These are phyloP conservation scores for Eptesicus fuscus DNA, from an alignment of 2,113 vertebrate species.

Conservation along the genomic window DNA sequence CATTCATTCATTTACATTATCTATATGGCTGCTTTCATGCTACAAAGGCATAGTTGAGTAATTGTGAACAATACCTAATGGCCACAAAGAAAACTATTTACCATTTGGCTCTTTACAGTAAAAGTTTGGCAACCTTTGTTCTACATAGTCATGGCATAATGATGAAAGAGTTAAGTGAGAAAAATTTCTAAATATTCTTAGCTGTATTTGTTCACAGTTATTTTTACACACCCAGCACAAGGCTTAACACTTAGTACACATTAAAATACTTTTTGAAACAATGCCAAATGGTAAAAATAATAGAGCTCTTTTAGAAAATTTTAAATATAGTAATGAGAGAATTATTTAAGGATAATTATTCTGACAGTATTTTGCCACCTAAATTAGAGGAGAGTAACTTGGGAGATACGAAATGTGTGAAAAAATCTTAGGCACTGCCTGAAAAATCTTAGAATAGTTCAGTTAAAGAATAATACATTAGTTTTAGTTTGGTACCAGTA, in stretches of 20 bases:
- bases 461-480: neutral
- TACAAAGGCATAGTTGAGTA: neutral
- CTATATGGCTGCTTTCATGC: neutral
- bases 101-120: neutral
- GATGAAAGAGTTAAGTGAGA: neutral
- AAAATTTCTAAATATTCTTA: neutral
- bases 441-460: neutral
- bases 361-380: neutral
- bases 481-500: neutral
- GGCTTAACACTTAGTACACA: neutral
- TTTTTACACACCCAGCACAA: conserved; percentile 3
- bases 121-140: neutral
- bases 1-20: neutral
- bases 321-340: neutral
- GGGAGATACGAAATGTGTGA: neutral
- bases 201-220: neutral
- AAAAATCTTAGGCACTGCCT: neutral
- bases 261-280: conserved; percentile 12
- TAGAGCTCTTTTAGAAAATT: neutral
- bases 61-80: neutral
- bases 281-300: neutral
- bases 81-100: neutral
- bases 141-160: neutral
- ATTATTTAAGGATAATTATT: neutral
- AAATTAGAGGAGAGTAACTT: neutral